A percentile compares a stretch with the other conserved stretches of the same genome.
phyloP scores from a whole-genome alignment of 2,888 invertebrate genomes.

The Leptopilina syphax region DNA sequence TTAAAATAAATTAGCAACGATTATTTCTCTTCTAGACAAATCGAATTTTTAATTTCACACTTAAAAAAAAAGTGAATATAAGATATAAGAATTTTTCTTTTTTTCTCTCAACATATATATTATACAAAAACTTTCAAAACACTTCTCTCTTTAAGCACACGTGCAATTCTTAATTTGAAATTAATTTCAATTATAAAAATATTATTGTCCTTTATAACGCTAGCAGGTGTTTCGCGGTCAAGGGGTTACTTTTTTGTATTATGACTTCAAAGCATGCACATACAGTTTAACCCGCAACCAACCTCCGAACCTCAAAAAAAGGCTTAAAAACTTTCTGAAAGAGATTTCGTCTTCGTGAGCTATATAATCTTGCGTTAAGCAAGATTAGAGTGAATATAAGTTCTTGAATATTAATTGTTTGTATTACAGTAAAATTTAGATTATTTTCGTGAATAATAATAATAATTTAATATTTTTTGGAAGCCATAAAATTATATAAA shows the following conservation, averaged over 20 bases:
- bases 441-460: too few relatives aligned
- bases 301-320: not conserved
- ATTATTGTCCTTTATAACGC: slow-evolving; percentile 74
- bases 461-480: too few relatives aligned
- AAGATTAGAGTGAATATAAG: not conserved
- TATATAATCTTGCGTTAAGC: not conserved
- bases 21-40: slow-evolving; percentile 59
- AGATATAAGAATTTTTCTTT: too few relatives aligned
- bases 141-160: slow-evolving; percentile 49
- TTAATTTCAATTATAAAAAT: slow-evolving; percentile 77
- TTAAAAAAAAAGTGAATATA: too few relatives aligned
- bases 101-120: too few relatives aligned
- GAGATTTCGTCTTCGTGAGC: slow-evolving; percentile 14
- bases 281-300: not conserved
- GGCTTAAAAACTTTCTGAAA: slow-evolving; percentile 37
- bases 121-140: too few relatives aligned
- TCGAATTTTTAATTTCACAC: slow-evolving; percentile 47
- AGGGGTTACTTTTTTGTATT: slow-evolving; percentile 67
- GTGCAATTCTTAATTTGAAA: slow-evolving; percentile 63
- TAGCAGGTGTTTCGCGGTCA: slow-evolving; percentile 74
- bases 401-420: slow-evolving; percentile 31
- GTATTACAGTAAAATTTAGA: too few relatives aligned
- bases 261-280: slow-evolving; percentile 48
- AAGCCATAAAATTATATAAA: too few relatives aligned
- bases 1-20: slow-evolving; percentile 74